A percentile compares a stretch with the other conserved stretches of the same genome.
phyloP scores from a whole-genome alignment of 2,888 invertebrate genomes.

The Lampropteryx suffumata region DNA sequence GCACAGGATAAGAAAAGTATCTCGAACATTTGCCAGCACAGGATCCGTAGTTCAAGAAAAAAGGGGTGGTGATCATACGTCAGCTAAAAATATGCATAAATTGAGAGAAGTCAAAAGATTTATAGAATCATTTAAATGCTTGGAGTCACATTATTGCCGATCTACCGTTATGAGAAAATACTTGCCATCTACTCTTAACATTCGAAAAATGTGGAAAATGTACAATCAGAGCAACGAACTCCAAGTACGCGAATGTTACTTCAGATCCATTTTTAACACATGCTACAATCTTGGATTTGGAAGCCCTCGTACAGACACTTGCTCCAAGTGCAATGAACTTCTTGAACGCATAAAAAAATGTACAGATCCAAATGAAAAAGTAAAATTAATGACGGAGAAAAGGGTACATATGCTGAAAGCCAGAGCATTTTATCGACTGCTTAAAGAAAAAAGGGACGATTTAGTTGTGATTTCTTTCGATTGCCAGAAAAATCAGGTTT shows the following conservation, averaged over 20 bases:
- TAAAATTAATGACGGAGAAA: slow-evolving; percentile 10
- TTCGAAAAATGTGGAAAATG: slow-evolving; percentile 25
- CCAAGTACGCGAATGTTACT: slow-evolving; percentile 26
- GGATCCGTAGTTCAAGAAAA: slow-evolving; percentile 28
- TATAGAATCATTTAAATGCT: slow-evolving; percentile 26
- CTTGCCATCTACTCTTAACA: slow-evolving; percentile 30
- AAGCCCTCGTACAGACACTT: too few species aligned
- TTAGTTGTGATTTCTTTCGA: slow-evolving; percentile 1
- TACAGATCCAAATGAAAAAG: too few species aligned
- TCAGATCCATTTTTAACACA: slow-evolving; percentile 27
- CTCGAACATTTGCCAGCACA: slow-evolving; percentile 26
- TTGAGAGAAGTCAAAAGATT: slow-evolving; percentile 21
- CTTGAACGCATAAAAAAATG: too few species aligned
- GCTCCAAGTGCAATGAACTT: too few species aligned
- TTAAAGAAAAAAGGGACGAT: slow-evolving; percentile 27
- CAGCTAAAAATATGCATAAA: slow-evolving; percentile 27
- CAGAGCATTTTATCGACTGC: slow-evolving; percentile 27
- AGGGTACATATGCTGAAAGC: slow-evolving; percentile 29
- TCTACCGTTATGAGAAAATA: slow-evolving; percentile 30
- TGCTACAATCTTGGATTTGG: background rate
- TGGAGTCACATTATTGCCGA: slow-evolving; percentile 33
- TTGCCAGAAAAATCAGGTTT: slow-evolving; percentile 33
- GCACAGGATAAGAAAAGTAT: slow-evolving; percentile 26
- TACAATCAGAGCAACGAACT: slow-evolving; percentile 11
- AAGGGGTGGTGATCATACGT: slow-evolving; percentile 32